These are phyloP conservation scores for Brachyptera risi DNA, from an alignment of 2,888 invertebrate species.

Conservation along the genomic window DNA sequence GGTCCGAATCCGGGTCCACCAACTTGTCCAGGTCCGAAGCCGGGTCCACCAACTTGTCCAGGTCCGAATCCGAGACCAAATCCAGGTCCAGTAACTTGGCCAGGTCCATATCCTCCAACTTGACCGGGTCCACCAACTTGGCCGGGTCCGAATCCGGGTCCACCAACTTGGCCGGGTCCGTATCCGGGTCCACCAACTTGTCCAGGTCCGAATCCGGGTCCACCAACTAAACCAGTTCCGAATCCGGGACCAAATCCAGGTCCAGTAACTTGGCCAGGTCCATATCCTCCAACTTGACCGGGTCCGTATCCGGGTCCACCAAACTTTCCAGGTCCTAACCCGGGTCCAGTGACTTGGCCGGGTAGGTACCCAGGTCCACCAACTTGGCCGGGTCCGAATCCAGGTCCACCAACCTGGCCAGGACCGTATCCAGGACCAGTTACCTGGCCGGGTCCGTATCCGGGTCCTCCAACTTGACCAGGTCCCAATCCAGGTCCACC, in stretches of 20 bases:
- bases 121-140: conserved; percentile 9
- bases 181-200: conserved; percentile 26
- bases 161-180: conserved; percentile 27
- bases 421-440: conserved; percentile 1
- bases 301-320: conserved; percentile 11
- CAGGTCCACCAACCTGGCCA: conserved; percentile 1
- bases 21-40: neutral
- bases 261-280: conserved; percentile 9
- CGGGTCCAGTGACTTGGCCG: conserved; percentile 23
- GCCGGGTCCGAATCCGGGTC: conserved; percentile 5
- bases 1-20: conserved; percentile 23
- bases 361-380: conserved; percentile 16
- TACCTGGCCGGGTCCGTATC: neutral
- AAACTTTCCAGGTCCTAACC: conserved; percentile 13
- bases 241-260: conserved; percentile 1
- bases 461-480: neutral
- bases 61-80: conserved; percentile 24
- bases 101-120: neutral
- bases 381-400: conserved; percentile 19
- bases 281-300: conserved; percentile 19
- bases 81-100: conserved; percentile 26
- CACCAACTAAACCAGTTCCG: conserved; percentile 11
- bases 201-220: conserved; percentile 3
- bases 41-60: conserved; percentile 24
- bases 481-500: neutral